Percentiles rank a stretch among this genome's conserved stretches.
phyloP scores from a whole-genome alignment of 2,888 invertebrate species.

The Drosophila robusta region DNA sequence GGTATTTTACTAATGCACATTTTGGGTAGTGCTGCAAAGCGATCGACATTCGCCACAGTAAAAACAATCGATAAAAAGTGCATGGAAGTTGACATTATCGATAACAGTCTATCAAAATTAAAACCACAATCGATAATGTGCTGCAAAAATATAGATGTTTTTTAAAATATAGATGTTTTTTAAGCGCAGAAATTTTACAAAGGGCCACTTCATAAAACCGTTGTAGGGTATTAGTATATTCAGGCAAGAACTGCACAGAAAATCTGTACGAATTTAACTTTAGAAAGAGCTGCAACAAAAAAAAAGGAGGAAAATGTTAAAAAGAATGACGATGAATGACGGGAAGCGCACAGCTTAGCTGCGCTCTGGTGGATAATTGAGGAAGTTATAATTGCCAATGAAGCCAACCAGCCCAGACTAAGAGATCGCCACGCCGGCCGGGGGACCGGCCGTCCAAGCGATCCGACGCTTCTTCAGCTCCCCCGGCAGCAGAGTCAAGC shows the following conservation, averaged over 20 bases:
- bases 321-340: constrained; percentile 80
- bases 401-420: constrained; percentile 53
- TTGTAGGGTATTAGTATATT: constrained; percentile 30
- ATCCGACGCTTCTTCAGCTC: constrained; percentile 17
- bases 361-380: constrained; percentile 83
- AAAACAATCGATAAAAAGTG: no score
- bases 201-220: not conserved
- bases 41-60: not conserved
- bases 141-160: no score
- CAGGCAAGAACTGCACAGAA: constrained; percentile 11
- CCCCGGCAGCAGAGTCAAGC: constrained; percentile 49
- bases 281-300: constrained; percentile 42
- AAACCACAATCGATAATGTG: no score
- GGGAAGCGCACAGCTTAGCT: constrained; percentile 76
- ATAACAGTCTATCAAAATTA: no score
- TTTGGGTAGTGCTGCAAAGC: no score
- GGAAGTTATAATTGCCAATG: constrained; percentile 84
- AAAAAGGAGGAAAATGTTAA: constrained; percentile 71
- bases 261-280: constrained; percentile 62
- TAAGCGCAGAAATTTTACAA: no score
- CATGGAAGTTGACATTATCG: no score
- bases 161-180: no score
- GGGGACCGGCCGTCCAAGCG: constrained; percentile 29
- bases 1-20: not conserved
- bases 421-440: constrained; percentile 46